Conservation (phyloP, 2,113 vertebrate species). For the Cairina moschata region DNA sequence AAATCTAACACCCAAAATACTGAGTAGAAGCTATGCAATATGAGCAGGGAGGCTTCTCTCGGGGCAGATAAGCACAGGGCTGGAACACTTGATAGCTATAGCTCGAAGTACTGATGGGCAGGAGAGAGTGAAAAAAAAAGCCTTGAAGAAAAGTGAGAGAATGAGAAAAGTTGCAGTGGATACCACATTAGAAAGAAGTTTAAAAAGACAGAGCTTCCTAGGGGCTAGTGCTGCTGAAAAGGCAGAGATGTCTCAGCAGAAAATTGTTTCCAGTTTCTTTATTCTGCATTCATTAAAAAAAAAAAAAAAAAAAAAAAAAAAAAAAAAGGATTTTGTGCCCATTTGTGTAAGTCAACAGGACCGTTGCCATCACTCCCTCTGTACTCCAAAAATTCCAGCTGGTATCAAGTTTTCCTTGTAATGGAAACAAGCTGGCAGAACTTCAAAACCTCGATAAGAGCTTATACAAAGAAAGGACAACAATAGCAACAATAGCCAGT, state of each 20-base stretch:
- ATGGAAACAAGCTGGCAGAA: constrained; percentile 65
- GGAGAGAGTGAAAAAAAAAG: neutral
- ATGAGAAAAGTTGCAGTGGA: neutral
- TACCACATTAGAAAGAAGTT: neutral
- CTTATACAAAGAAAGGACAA: constrained; percentile 26
- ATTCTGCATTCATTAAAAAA: neutral
- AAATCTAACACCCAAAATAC: constrained; percentile 20
- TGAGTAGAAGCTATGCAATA: neutral
- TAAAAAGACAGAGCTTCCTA: neutral
- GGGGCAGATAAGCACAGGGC: constrained; percentile 35
- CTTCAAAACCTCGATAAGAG: constrained; percentile 59
- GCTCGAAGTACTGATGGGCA: constrained; percentile 1
- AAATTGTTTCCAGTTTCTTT: constrained; percentile 7
- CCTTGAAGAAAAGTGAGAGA: neutral
- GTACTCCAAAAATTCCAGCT: constrained; percentile 56
- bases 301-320: neutral
- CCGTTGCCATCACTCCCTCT: neutral
- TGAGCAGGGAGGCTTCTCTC: neutral
- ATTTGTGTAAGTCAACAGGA: constrained; percentile 23
- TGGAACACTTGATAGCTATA: constrained; percentile 26
- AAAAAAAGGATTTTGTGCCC: neutral
- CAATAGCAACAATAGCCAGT: neutral
- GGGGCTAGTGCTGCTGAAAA: neutral
- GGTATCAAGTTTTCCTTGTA: constrained; percentile 65
- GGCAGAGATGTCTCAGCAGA: neutral